Base-by-base conservation (phyloP, 1,140 invertebrate species). In the Ericerus pela region DNA sequence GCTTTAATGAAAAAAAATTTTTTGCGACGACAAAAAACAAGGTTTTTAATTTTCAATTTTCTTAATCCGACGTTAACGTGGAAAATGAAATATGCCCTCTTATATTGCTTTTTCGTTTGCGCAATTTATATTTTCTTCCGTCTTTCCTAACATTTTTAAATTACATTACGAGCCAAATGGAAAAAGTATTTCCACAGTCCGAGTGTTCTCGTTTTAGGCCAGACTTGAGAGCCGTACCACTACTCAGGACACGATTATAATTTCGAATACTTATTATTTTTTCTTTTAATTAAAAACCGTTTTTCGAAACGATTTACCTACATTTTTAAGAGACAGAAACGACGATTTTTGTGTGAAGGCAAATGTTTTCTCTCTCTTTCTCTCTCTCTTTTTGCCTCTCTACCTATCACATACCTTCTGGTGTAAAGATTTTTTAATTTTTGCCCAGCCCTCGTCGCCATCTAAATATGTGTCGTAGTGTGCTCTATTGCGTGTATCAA, bases 81-180 rank as follows among this genome's bases (percentile, higher is more conserved):
- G 41, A 47, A 47, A 47, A 47, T 47, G 41, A 47, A 47, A 47
- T 47, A 47, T 47, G 41, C 41, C 41, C 41, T 47, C 12, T 47
- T 47, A 47, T 47, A 47, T 47, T 47, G 41, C 41, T 47, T 47
- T 47, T 47, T 47, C 41, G 41, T 47, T 47, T 47, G 41, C 41
- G 41, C 41, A 47, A 47, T 47, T 47, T 47, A 47, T 47, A 47
- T 47, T 47, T 47, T 47, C 41, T 47, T 47, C 41, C 41, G 41
- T 47, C 41, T 47, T 47, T 47, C 41, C 41, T 47, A 24, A n/a
- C n/a, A n/a, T 24, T 47, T 47, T 47, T 47, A 47, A 47, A 47
- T 47, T 47, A 47, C 26, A 47, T 47, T 47, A 47, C 41, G 26
- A 14, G 36, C n/a, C 41, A 47, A 47, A 47, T 47, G 41, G 41